Evolutionary conservation across 2,797 vertebrate genomes (phyloP).

Genomic region (Rhinogobio ventralis): DNA sequence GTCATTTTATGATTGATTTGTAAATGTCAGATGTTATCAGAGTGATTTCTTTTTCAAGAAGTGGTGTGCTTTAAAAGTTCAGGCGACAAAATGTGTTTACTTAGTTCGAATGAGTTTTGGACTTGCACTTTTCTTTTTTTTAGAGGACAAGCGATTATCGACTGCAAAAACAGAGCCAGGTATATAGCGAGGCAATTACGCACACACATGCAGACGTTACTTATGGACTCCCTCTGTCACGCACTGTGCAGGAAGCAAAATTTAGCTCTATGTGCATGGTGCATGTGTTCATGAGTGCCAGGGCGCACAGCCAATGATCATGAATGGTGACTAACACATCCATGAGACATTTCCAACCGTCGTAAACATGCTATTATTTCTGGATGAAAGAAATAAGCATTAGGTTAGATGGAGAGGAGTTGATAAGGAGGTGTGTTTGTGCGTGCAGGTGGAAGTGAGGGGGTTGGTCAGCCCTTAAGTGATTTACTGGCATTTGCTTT

Average conservation of each 20-base stretch:
- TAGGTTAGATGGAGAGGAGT: slow-evolving; percentile 49
- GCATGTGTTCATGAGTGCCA: background rate
- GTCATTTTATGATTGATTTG: slow-evolving; percentile 51
- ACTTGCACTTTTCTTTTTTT: slow-evolving; percentile 6
- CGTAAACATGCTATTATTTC: slow-evolving; percentile 24
- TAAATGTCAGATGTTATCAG: slow-evolving; percentile 56
- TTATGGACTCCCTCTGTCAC: background rate
- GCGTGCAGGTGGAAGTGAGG: slow-evolving; percentile 50
- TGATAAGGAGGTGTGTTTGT: slow-evolving; percentile 31
- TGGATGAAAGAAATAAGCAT: background rate
- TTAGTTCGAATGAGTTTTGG: slow-evolving; percentile 25
- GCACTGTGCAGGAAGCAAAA: background rate
- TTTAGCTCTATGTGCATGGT: background rate
- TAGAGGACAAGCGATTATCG: slow-evolving; percentile 11
- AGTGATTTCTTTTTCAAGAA: slow-evolving; percentile 42
- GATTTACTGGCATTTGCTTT: slow-evolving; percentile 72
- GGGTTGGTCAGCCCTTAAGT: slow-evolving; percentile 69
- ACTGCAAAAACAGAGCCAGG: slow-evolving; percentile 19
- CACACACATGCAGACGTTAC: slow-evolving; percentile 6
- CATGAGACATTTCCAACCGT: background rate
- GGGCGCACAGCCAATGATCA: background rate
- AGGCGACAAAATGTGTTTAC: slow-evolving; percentile 30
- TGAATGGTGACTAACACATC: slow-evolving; percentile 11
- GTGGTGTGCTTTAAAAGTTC: slow-evolving; percentile 34
- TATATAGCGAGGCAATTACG: background rate